phyloP scores from a whole-genome alignment of 2,888 invertebrate genomes.

The Torymus auratus region DNA sequence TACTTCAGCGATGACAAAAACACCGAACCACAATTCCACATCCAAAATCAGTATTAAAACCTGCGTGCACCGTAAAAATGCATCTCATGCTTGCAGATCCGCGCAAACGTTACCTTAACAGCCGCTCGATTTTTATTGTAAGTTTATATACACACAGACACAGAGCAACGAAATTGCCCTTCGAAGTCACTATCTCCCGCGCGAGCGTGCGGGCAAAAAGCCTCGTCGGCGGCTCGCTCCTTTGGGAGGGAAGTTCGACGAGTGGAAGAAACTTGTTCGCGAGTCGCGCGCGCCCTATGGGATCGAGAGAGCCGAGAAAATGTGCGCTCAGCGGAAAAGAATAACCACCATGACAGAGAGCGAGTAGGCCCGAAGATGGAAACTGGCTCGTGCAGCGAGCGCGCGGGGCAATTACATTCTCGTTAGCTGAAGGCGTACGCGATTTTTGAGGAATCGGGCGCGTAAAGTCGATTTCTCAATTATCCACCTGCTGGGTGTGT shows the following conservation, averaged over 20 bases:
- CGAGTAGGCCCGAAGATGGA: constrained; percentile 51
- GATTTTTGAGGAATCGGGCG: constrained; percentile 22
- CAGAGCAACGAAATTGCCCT: constrained; percentile 30
- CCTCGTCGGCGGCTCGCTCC: constrained; percentile 21
- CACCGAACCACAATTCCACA: too few species aligned
- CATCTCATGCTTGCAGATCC: neutral
- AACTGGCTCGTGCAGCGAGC: constrained; percentile 40
- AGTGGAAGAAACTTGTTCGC: constrained; percentile 54
- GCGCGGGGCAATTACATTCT: constrained; percentile 55
- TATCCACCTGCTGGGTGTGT: neutral
- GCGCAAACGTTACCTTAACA: constrained; percentile 7
- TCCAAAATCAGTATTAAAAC: too few species aligned
- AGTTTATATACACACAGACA: neutral
- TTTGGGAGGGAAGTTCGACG: constrained; percentile 43
- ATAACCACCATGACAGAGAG: neutral
- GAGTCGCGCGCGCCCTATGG: constrained; percentile 46
- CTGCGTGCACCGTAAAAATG: neutral
- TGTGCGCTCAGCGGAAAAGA: constrained; percentile 28
- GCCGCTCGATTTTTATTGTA: constrained; percentile 23
- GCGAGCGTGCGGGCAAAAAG: constrained; percentile 13
- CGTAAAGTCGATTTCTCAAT: constrained; percentile 52
- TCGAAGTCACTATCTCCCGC: constrained; percentile 16
- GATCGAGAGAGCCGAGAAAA: constrained; percentile 45
- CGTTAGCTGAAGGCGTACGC: constrained; percentile 36
- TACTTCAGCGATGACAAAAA: too few species aligned